These are phyloP conservation scores for Cotesia typhae DNA, from an alignment of 1,140 invertebrate genomes.

Conservation along the genomic window DNA sequence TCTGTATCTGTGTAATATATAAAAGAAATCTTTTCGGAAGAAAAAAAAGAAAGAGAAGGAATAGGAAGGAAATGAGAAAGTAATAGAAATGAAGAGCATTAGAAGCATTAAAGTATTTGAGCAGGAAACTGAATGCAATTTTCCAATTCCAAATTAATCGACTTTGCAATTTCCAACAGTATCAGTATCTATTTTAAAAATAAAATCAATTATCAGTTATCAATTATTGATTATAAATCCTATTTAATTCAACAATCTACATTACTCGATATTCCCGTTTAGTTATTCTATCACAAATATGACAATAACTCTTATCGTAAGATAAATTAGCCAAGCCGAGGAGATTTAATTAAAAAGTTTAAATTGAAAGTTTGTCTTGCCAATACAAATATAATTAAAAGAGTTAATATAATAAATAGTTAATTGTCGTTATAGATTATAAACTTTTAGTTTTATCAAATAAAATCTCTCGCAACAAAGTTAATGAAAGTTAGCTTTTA, in stretches of 20 bases:
- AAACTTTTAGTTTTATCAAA: neutral
- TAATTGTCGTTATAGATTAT: too few relatives aligned
- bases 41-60: neutral
- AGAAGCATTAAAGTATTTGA: slow-evolving; percentile 30
- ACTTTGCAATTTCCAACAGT: slow-evolving; percentile 23
- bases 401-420: too few relatives aligned
- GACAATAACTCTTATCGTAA: too few relatives aligned
- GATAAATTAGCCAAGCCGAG: too few relatives aligned
- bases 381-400: too few relatives aligned
- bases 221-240: too few relatives aligned
- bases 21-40: neutral
- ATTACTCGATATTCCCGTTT: too few relatives aligned
- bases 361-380: too few relatives aligned
- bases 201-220: neutral
- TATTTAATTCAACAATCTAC: too few relatives aligned
- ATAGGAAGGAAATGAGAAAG: slow-evolving; percentile 8
- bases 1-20: slow-evolving; percentile 13
- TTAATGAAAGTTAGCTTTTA: neutral
- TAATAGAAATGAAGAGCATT: slow-evolving; percentile 27
- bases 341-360: neutral
- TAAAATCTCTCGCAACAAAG: too few relatives aligned
- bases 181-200: slow-evolving; percentile 17
- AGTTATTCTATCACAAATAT: too few relatives aligned
- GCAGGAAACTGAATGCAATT: slow-evolving; percentile 31
- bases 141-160: slow-evolving; percentile 26